Conservation (phyloP, 2,797 vertebrate genomes). For the Alfaro cultratus region DNA sequence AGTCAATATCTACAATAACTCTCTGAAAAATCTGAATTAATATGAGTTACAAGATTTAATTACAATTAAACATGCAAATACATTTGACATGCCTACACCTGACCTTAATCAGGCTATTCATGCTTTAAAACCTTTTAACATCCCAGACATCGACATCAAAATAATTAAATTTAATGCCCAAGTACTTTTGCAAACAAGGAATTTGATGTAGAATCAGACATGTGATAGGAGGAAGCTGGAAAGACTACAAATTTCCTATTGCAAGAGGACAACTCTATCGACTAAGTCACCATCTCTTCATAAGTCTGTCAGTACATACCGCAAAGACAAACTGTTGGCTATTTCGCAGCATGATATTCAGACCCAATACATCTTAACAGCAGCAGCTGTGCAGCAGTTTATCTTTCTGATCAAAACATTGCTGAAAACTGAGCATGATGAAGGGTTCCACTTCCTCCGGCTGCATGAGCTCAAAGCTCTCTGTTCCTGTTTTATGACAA, state of each 20-base stretch:
- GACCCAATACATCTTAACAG: background rate
- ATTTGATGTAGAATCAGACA: background rate
- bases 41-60: too few species aligned
- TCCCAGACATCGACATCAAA: background rate
- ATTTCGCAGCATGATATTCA: background rate
- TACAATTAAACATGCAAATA: background rate
- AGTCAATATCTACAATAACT: background rate
- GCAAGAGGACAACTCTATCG: background rate
- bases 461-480: background rate
- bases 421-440: background rate
- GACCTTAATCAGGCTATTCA: background rate
- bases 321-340: background rate
- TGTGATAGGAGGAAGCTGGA: background rate
- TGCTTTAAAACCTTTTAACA: background rate
- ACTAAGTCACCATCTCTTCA: background rate
- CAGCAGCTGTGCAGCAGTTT: background rate
- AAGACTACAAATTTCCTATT: background rate
- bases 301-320: background rate
- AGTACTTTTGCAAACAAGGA: background rate
- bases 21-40: too few species aligned
- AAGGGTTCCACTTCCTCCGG: background rate
- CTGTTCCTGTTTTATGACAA: conserved; percentile 3
- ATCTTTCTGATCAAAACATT: background rate
- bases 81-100: background rate
- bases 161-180: background rate